Base-by-base conservation (phyloP, 1,140 invertebrate genomes). In the Meloidogyne exigua region DNA sequence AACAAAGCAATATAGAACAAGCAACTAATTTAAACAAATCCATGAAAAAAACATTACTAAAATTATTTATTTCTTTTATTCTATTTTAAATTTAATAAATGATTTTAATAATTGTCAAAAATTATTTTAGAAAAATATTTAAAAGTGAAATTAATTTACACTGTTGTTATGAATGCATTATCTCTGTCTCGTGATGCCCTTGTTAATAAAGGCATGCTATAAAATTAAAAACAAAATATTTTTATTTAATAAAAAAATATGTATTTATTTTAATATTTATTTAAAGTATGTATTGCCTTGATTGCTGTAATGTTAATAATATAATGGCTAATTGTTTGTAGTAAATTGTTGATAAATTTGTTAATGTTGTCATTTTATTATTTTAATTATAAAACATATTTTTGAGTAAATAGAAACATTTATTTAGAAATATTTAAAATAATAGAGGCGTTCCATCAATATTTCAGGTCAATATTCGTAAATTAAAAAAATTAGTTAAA, bases 171-270 rank as follows among this genome's bases (percentile, higher is more conserved):
- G 25, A 82, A 82, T 23, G 83, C 72, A 42, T 80, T 75, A 25
- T 73, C 71, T 32, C 81, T 39, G 26, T 82, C 78, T 26, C 81
- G 42, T 11, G 81, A 69, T 21, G 83, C 75, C 49, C 81, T 28
- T 2, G 63, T 83, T 83, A 82, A 82, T 57, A 82, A 68, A 25
- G 81, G 81, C 81, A 82, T 82, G 25, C 81, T 82, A n/a, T 32
- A 32, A 32, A 32, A 32, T 32, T 32, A 32, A 32, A 32, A 3
- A 32, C n/a, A n/a, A n/a, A 32, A 3, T 3, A 32, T 32, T 32
- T 32, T 32, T 3, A 32, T 32, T 32, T 32, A 32, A 3, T 32
- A 3, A 3, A 32, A 32, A 32, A 32, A 3, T 32, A 39, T 2
- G n/a, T 70, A 9, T 25, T 12, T 67, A 28, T 12, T 26, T 32